Base-by-base conservation (phyloP, 2,888 invertebrate genomes). In the Limnephilus auricula region DNA sequence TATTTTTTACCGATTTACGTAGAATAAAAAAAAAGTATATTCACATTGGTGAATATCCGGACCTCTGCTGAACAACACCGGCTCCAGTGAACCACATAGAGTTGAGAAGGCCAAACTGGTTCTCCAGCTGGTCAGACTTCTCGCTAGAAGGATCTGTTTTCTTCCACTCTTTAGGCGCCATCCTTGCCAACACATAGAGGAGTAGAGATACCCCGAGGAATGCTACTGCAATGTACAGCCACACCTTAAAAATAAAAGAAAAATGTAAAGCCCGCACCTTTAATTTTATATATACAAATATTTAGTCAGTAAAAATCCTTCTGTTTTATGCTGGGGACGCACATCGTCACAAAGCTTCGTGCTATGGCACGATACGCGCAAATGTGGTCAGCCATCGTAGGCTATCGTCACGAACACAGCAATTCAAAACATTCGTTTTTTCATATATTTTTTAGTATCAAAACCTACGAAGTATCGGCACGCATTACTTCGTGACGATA, bases 41-140 rank as follows among this genome's bases (percentile, higher is more conserved):
- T 96, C 95, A 98, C 98, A 98, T 97, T 0, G 98, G 98, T 2
- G 98, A 98, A 93, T 98, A 97, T 95, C 98, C 98, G 13, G 98
- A 97, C 45, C 98, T 98, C 94, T 99, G 98, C 90, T 98, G 98
- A 94, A 98, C 96, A 92, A 98, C 96, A 94, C 98, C 97, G 13
- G 98, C 98, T 91, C 98, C 96, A 34, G 98, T 98, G 94, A 98
- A 98, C 99, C 99, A 99, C 93, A 99, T 96, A 89, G 98, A 97
- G 95, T 99, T 98, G 89, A 97, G 96, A 88, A 98, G 96, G 90
- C 97, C 97, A 95, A 98, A 98, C 94, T 98, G 98, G 95, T 98
- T 99, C 94, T 98, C 97, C 91, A 98, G 96, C 89, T 97, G 97
- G 93, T 98, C 97, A 6, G 98, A 98, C 94, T 98, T 98, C 94